phyloP scores from a whole-genome alignment of 2,113 vertebrate genomes.

The Odocoileus hemionus region DNA sequence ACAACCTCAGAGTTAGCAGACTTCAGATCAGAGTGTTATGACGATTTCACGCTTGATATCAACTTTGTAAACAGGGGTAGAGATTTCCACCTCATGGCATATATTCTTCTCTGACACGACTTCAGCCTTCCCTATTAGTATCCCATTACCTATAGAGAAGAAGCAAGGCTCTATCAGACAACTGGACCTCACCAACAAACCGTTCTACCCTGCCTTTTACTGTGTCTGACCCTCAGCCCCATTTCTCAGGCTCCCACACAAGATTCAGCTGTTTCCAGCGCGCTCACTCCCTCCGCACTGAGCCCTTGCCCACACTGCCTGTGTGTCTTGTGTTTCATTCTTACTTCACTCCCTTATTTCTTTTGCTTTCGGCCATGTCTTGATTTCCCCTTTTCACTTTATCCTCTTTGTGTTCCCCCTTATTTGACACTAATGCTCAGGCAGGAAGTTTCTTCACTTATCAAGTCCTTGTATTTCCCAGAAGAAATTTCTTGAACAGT shows the following conservation, averaged over 20 bases:
- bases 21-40: not conserved
- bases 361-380: not conserved
- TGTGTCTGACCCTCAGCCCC: not conserved
- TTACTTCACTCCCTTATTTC: not conserved
- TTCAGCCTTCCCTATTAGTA: not conserved
- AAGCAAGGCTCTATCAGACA: not conserved
- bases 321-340: not conserved
- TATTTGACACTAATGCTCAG: not conserved
- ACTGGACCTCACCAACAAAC: not conserved
- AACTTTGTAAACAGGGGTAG: not conserved
- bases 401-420: too few species aligned
- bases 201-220: too few species aligned
- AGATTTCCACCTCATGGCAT: not conserved
- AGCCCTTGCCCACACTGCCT: not conserved
- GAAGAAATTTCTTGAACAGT: not conserved
- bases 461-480: not conserved
- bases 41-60: rapidly evolving
- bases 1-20: not conserved
- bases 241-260: not conserved
- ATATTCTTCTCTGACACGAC: not conserved
- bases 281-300: not conserved
- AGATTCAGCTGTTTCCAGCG: too few species aligned
- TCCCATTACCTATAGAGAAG: not conserved
- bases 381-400: not conserved
- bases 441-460: not conserved